A percentile compares a stretch with the other conserved stretches of the same genome.
Evolutionary conservation across 2,888 invertebrate species (phyloP).

Genomic region (Hyposoter didymator): DNA sequence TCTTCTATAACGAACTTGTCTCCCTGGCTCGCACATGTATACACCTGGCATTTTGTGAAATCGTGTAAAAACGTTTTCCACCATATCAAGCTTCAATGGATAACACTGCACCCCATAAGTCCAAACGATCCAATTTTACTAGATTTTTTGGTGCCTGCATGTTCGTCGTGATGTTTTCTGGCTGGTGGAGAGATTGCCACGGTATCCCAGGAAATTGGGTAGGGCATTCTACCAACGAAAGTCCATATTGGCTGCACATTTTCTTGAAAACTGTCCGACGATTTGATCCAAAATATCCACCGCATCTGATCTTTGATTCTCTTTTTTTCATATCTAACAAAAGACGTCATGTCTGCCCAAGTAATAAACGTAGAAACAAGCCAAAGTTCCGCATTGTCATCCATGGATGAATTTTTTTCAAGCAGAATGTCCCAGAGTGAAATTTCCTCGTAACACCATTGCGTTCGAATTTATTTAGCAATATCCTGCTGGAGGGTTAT

Average conservation of each 20-base stretch:
- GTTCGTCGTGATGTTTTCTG: background rate
- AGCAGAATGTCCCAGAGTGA: background rate
- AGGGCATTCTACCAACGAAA: background rate
- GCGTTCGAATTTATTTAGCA: slow-evolving; percentile 10
- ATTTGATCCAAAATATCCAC: background rate
- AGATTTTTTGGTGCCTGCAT: background rate
- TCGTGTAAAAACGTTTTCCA: slow-evolving; percentile 3
- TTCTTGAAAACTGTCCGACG: background rate
- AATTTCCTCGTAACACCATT: background rate
- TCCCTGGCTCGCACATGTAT: background rate
- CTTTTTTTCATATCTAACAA: background rate
- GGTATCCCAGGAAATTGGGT: background rate
- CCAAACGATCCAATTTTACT: slow-evolving; percentile 3
- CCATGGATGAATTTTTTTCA: background rate
- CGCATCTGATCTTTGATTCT: background rate
- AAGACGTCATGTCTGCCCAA: background rate
- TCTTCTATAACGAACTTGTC: background rate
- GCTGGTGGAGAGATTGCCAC: background rate
- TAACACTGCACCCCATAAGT: background rate
- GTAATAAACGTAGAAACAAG: background rate
- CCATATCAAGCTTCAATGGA: slow-evolving; percentile 12
- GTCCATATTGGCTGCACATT: background rate
- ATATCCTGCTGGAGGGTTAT: background rate
- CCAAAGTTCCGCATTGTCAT: background rate
- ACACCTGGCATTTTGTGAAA: background rate